Evolutionary conservation across 2,113 vertebrate genomes (phyloP), one percentile per base, ranked within the genome.

Genomic region (Ranitomeya variabilis): DNA sequence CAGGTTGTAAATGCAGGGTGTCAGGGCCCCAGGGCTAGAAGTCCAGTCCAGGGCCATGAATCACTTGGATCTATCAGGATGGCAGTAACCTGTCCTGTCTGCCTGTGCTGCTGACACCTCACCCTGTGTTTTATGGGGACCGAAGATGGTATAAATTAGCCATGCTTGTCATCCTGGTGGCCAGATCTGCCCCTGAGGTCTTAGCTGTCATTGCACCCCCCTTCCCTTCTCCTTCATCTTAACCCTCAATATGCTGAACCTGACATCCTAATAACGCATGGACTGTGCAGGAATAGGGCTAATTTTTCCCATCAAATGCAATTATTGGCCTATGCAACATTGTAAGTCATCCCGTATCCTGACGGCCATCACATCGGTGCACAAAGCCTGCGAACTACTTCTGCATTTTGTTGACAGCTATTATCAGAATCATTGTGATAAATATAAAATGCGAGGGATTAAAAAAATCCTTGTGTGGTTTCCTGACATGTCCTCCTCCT

Each of bases 1-100:
- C 89, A 91, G 89, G 94, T 91, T 93, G 93, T 96, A 96, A 76
- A 96, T 95, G 95, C 95, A 69, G 9, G 57, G 92, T 91, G 69
- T 1, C 80, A 91, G 91, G 91, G 92, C 57, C 78, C 13, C 93
- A 94, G 90, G 92, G 90, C 94, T 95, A 95, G 94, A 94, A 93
- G 94, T 92, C 92, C 93, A 94, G 93, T 95, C 95, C 94, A 45
- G 93, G 93, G 92, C 93, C 93, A 93, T 96, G 95, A 96, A 96
- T 96, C 95, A 95, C 92, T 90, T 1, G 93, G 93, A 91, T 93
- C 93, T 92, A 92, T 95, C 93, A 93, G 69, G 31, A 15, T 37
- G 69, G 93, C 93, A 92, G 93, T 94, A 93, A 93, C 93, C 92
- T 91, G 90, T 91, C 91, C 90, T 92, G 93, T 92, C 91, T 86